Evolutionary conservation across 1,140 invertebrate genomes (phyloP).

Genomic region (Lineus longissimus): DNA sequence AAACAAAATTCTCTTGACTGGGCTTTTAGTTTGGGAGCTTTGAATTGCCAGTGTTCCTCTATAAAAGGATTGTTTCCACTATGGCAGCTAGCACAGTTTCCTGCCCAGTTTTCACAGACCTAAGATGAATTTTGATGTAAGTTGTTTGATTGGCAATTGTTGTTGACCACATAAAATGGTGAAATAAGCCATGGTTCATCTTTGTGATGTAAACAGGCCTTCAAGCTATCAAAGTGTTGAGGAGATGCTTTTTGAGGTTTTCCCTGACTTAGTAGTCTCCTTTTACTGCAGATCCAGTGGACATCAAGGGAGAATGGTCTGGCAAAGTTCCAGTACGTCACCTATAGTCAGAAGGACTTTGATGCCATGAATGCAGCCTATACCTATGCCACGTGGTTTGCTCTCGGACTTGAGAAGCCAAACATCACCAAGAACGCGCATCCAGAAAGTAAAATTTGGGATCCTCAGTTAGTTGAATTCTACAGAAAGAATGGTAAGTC

Average conservation of each 20-base stretch:
- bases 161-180: no score
- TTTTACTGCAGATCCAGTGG: conserved; percentile 26
- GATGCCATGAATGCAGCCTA: conserved; percentile 23
- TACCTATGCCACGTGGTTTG: conserved; percentile 25
- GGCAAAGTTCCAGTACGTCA: conserved; percentile 33
- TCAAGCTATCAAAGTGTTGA: no score
- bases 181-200: no score
- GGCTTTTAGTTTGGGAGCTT: not conserved
- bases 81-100: no score
- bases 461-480: conserved; percentile 18
- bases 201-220: no score
- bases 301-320: conserved; percentile 24
- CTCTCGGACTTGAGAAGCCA: conserved; percentile 36
- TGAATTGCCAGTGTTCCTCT: no score
- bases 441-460: conserved; percentile 31
- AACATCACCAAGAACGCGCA: conserved; percentile 33
- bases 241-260: no score
- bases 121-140: no score
- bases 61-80: no score
- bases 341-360: conserved; percentile 35
- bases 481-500: conserved; percentile 23
- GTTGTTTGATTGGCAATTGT: no score
- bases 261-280: not conserved
- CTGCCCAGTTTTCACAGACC: no score
- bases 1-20: not conserved